Conservation (phyloP, 1,140 invertebrate genomes). For the Oryzaephilus surinamensis region DNA sequence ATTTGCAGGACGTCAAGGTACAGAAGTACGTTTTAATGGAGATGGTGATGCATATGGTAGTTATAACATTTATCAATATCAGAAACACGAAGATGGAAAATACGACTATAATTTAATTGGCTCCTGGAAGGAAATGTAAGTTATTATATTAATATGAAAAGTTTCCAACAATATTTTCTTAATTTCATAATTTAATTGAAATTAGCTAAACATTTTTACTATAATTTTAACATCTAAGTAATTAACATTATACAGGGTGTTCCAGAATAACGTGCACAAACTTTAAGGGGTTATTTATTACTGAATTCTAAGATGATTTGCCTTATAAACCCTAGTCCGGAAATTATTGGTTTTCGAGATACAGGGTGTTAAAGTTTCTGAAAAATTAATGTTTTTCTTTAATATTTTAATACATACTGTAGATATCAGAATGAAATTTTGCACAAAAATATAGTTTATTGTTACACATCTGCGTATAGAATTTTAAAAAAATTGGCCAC, state of each 20-base stretch:
- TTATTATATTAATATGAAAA: conserved; percentile 6
- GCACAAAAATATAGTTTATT: no score
- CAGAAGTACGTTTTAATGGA: conserved; percentile 50
- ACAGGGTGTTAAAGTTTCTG: no score
- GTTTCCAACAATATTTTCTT: background rate
- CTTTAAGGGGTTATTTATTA: no score
- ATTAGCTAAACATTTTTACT: background rate
- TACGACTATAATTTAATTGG: conserved; percentile 53
- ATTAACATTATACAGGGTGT: no score
- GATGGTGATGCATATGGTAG: conserved; percentile 56
- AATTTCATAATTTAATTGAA: background rate
- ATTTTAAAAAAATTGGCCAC: no score
- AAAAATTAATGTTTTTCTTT: no score
- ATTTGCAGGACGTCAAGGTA: conserved; percentile 45
- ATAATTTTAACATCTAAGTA: background rate
- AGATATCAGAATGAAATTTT: no score
- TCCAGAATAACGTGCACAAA: background rate
- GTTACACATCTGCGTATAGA: no score
- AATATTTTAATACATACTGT: no score
- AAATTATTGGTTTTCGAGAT: no score
- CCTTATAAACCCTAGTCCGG: no score
- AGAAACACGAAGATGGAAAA: conserved; percentile 41
- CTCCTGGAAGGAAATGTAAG: conserved; percentile 49
- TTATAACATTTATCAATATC: conserved; percentile 61
- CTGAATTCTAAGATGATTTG: no score